Evolutionary conservation across 1,140 invertebrate genomes (phyloP).

Genomic region (Laupala kohalensis): DNA sequence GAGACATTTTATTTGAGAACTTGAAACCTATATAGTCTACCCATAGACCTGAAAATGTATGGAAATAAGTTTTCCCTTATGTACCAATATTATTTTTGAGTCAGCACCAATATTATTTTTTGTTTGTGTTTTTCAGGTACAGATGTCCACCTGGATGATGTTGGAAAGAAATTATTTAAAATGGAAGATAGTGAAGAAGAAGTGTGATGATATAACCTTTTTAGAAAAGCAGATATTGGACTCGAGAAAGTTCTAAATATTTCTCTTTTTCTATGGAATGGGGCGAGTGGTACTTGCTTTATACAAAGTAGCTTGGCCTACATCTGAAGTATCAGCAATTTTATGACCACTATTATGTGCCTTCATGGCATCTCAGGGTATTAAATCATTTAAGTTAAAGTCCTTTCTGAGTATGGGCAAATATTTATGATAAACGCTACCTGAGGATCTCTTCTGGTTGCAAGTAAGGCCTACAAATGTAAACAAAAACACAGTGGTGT

Average conservation of each 20-base stretch:
- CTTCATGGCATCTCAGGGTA: not conserved
- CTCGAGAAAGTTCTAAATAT: too few relatives aligned
- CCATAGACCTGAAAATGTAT: too few relatives aligned
- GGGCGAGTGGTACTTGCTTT: not conserved
- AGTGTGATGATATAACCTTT: not conserved
- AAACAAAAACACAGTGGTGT: too few relatives aligned
- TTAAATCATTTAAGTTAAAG: not conserved
- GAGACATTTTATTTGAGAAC: too few relatives aligned
- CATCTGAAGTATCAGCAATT: not conserved
- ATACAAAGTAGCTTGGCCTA: not conserved
- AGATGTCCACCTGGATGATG: not conserved
- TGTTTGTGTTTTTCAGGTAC: slow-evolving; percentile 1
- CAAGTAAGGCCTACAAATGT: too few relatives aligned
- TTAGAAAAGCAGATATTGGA: not conserved
- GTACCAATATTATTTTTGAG: too few relatives aligned
- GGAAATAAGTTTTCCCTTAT: too few relatives aligned
- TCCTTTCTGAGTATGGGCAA: not conserved
- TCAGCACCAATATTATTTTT: not conserved
- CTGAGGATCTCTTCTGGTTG: too few relatives aligned
- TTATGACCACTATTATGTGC: not conserved
- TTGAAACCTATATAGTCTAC: too few relatives aligned
- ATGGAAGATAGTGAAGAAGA: slow-evolving; percentile 6
- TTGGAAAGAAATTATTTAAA: slow-evolving; percentile 5
- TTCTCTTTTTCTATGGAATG: too few relatives aligned
- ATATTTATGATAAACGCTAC: not conserved